A percentile compares a stretch with the other conserved stretches of the same genome.
Conservation (phyloP, 2,113 vertebrate genomes). For the Petroica traversi region DNA sequence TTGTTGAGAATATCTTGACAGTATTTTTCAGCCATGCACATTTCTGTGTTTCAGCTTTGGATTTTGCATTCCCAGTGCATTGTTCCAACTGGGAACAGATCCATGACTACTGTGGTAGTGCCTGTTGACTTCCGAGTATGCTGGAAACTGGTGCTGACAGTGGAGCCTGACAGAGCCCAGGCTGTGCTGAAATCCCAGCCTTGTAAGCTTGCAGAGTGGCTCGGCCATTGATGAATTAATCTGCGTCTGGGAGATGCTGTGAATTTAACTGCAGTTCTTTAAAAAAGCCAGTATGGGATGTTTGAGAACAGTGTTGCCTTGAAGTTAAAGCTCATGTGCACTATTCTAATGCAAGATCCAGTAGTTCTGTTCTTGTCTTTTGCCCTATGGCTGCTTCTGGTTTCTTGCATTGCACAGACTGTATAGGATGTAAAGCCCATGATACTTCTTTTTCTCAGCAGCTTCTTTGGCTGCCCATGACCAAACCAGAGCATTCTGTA, state of each 20-base stretch:
- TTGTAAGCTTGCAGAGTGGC: not conserved
- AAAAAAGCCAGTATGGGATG: not conserved
- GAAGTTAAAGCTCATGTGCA: accelerated
- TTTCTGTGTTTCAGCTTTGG: not conserved
- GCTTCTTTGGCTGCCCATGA: not conserved
- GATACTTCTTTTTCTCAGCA: not conserved
- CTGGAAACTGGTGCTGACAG: not conserved
- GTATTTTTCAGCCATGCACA: accelerated
- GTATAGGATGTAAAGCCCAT: not conserved
- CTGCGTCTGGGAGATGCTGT: not conserved
- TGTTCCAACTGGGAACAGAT: not conserved
- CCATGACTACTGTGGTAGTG: accelerated
- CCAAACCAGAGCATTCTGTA: not conserved
- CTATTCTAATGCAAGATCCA: not conserved
- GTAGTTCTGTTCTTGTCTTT: not conserved
- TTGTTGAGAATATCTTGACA: not conserved
- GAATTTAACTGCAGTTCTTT: not conserved
- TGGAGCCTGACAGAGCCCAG: not conserved
- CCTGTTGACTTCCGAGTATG: not conserved
- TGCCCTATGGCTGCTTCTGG: not conserved
- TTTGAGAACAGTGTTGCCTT: not conserved
- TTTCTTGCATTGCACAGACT: not conserved
- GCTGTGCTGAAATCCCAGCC: accelerated
- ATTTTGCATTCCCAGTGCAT: accelerated
- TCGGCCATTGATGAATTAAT: not conserved